Conservation (phyloP, 2,113 vertebrate species). For the rabbit (Oryctolagus cuniculus) region DNA sequence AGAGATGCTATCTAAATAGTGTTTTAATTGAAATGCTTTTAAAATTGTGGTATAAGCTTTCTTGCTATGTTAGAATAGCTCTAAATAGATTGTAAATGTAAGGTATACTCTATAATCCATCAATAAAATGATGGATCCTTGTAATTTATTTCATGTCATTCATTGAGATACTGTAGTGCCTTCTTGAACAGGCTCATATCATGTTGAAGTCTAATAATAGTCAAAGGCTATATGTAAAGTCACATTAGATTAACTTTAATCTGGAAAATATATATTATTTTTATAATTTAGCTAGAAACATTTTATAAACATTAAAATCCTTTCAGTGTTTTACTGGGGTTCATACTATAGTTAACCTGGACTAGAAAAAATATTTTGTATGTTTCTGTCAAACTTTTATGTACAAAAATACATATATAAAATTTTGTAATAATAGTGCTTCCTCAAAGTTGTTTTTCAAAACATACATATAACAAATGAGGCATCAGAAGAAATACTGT, state of each 20-base stretch:
- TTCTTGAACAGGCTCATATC: neutral
- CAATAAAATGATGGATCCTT: neutral
- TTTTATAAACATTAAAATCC: neutral
- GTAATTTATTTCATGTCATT: neutral
- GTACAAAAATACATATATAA: neutral
- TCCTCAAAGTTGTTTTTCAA: neutral
- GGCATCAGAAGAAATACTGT: neutral
- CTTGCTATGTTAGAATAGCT: neutral
- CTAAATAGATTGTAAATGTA: neutral
- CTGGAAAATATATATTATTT: neutral
- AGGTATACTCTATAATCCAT: neutral
- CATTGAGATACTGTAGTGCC: neutral
- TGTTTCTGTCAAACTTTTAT: conserved; percentile 3
- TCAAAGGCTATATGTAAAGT: neutral
- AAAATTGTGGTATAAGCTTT: neutral
- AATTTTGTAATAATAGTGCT: neutral
- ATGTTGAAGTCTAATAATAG: neutral
- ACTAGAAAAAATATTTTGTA: neutral
- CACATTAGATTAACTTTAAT: neutral
- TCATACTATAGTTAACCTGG: neutral
- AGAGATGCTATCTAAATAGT: neutral
- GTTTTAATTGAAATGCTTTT: neutral
- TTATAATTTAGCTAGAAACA: neutral
- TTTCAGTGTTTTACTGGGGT: neutral
- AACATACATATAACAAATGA: neutral